Conservation (phyloP, 1,140 invertebrate genomes). For the Lethrus apterus region DNA sequence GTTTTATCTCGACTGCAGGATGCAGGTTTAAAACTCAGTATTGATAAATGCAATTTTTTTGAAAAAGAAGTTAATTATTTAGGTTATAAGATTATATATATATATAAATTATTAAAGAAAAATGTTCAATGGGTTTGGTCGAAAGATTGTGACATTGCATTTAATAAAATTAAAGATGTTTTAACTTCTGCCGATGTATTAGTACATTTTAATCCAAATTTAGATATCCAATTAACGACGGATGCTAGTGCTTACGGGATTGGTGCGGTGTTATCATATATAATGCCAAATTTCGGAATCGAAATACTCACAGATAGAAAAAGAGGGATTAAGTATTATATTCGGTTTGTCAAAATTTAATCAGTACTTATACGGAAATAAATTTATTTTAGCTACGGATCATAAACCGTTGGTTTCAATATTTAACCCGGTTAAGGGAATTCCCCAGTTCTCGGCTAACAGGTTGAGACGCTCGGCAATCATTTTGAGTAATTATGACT, state of each 20-base stretch:
- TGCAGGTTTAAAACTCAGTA: conserved; percentile 3
- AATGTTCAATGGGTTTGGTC: conserved; percentile 3
- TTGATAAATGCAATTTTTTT: conserved; percentile 10
- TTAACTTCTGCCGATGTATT: not conserved
- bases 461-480: not conserved
- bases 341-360: no score
- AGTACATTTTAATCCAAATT: conserved; percentile 5
- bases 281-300: not conserved
- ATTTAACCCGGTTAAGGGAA: not conserved
- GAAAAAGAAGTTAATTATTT: conserved; percentile 7
- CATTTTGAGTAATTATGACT: no score
- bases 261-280: not conserved
- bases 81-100: conserved; percentile 11
- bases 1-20: conserved; percentile 2
- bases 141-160: conserved; percentile 3
- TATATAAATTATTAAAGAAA: conserved; percentile 11
- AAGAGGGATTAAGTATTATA: no score
- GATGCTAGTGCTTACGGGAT: not conserved
- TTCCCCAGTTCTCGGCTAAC: not conserved
- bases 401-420: no score
- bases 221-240: conserved; percentile 3
- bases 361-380: no score
- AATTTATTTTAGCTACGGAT: no score
- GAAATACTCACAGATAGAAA: no score
- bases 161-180: conserved; percentile 4